A percentile compares a stretch with the other conserved stretches of the same genome.
phyloP scores from a whole-genome alignment of 1,140 invertebrate genomes.

The Drosophila azteca region DNA sequence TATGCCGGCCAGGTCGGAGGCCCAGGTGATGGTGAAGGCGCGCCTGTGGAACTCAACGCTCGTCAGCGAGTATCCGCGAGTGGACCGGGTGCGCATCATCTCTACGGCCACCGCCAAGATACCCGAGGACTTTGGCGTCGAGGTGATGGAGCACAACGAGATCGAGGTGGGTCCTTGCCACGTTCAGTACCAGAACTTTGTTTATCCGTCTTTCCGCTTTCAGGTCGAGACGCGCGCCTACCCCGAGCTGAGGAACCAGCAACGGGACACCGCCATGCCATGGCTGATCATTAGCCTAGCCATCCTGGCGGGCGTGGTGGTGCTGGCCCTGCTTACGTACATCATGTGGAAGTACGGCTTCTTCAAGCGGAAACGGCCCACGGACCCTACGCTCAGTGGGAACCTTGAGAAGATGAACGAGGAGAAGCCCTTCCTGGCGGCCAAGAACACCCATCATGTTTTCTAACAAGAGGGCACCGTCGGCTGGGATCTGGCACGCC shows the following conservation, averaged over 20 bases:
- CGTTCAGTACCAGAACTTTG: not conserved
- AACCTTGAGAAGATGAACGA: constrained; percentile 92
- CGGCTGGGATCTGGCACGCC: constrained; percentile 79
- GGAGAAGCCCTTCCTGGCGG: constrained; percentile 84
- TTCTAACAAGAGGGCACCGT: constrained; percentile 83
- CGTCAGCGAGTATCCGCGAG: constrained; percentile 92
- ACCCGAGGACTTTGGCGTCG: constrained; percentile 88
- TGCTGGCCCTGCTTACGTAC: constrained; percentile 91
- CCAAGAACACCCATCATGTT: constrained; percentile 67
- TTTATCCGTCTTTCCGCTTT: constrained; percentile 70
- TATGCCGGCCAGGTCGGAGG: constrained; percentile 89
- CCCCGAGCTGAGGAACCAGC: constrained; percentile 89
- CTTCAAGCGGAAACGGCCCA: constrained; percentile 91
- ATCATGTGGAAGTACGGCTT: constrained; percentile 94
- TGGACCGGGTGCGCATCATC: constrained; percentile 92
- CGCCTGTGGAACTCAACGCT: constrained; percentile 96
- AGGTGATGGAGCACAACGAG: constrained; percentile 88
- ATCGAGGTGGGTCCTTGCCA: constrained; percentile 84
- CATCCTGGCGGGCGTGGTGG: constrained; percentile 90
- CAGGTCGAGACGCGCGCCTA: constrained; percentile 92
- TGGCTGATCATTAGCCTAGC: constrained; percentile 93
- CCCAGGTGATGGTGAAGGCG: constrained; percentile 91
- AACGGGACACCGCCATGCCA: constrained; percentile 88
- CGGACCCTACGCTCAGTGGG: constrained; percentile 91
- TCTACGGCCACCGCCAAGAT: constrained; percentile 91